Evolutionary conservation across 1,140 invertebrate species (phyloP).

Genomic region (Atopsyche davidsoni): DNA sequence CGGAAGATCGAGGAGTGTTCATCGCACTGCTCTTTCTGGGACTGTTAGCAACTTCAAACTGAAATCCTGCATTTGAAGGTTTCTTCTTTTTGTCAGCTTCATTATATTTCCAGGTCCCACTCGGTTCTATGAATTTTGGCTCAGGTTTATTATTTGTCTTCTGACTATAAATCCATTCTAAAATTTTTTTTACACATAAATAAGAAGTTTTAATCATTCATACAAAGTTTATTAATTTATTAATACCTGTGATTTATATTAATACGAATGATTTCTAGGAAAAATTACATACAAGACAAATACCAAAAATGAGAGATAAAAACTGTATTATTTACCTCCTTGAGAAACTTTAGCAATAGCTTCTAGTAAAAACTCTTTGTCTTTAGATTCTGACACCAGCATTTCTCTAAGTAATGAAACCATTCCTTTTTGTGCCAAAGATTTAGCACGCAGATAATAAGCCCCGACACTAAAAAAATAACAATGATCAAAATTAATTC

Average conservation of each 20-base stretch:
- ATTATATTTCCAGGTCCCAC: constrained; percentile 21
- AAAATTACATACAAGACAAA: no score
- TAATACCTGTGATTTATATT: no score
- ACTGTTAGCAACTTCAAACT: constrained; percentile 21
- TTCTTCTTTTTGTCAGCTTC: constrained; percentile 16
- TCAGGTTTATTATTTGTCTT: constrained; percentile 6
- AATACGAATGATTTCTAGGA: no score
- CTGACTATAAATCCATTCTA: constrained; percentile 28
- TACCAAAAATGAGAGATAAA: no score
- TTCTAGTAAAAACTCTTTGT: constrained; percentile 68
- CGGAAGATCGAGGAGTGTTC: constrained; percentile 9
- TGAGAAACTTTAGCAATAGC: constrained; percentile 49
- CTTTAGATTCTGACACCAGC: constrained; percentile 62
- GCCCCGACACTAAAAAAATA: constrained; percentile 50
- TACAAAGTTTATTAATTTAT: no score
- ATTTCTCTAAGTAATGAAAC: constrained; percentile 61
- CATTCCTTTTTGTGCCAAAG: constrained; percentile 56
- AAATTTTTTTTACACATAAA: no score
- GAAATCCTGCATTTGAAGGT: constrained; percentile 23
- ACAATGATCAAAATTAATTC: constrained; percentile 14
- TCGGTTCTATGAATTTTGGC: constrained; percentile 3
- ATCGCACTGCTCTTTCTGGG: constrained; percentile 11
- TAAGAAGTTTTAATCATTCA: no score
- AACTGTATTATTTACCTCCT: constrained; percentile 35
- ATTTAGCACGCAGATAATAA: constrained; percentile 62